Evolutionary conservation across 2,113 vertebrate species (phyloP).

Genomic region (Podarcis raffonei): DNA sequence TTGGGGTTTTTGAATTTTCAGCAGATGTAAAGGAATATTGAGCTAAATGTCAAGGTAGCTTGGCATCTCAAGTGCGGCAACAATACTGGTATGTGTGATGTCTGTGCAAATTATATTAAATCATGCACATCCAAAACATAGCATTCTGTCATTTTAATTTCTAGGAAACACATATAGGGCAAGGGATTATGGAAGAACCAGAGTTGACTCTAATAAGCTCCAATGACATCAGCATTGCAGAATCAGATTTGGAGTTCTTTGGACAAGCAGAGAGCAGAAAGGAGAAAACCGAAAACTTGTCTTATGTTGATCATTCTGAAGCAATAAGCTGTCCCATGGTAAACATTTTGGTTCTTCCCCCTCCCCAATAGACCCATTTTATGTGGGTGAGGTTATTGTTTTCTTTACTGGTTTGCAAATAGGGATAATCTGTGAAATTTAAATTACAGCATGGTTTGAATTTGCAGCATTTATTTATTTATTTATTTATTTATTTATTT

Average conservation of each 20-base stretch:
- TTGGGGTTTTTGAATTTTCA: background rate
- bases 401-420: background rate
- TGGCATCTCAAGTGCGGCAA: background rate
- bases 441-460: background rate
- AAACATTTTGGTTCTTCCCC: background rate
- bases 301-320: background rate
- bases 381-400: background rate
- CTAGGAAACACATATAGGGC: slow-evolving; percentile 77
- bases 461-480: background rate
- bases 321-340: slow-evolving; percentile 46
- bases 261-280: slow-evolving; percentile 47
- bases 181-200: slow-evolving; percentile 91
- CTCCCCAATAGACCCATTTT: background rate
- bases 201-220: slow-evolving; percentile 84
- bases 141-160: slow-evolving; percentile 6
- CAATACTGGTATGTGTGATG: background rate
- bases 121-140: background rate
- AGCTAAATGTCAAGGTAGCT: background rate
- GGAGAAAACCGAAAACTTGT: background rate
- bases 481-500: too few species aligned
- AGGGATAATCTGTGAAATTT: accelerated
- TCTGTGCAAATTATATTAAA: background rate
- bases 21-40: background rate
- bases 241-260: slow-evolving; percentile 64
- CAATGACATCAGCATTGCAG: slow-evolving; percentile 78